Base-by-base conservation (phyloP, 1,140 invertebrate species). In the Zaprionus kolodkinae region DNA sequence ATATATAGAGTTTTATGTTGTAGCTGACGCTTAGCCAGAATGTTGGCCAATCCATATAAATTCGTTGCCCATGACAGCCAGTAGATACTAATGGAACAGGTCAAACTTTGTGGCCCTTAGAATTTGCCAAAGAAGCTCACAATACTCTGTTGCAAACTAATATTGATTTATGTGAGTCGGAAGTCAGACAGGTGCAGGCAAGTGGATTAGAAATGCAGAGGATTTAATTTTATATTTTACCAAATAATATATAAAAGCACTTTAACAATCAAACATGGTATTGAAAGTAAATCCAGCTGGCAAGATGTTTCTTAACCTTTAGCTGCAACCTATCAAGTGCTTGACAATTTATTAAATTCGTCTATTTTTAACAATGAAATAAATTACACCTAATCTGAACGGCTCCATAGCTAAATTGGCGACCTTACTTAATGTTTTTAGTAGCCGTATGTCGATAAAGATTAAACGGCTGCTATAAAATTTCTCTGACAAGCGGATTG, bases 381-480 rank as follows among this genome's bases (percentile, higher is more conserved):
- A 45, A 60, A 69, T 62, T 69, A 38, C 57, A 17, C 45, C 56
- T 52, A 54, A 55, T 63, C 72, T 62, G 33, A 45, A 45, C 40
- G 40, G 21, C 27, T 30, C 6, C 27, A 0, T 30, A 54, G 45
- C 35, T 36, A 71, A 71, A 72, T 67, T 45, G 40, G 17, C 48
- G 38, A 38, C 35, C 35, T 25, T 30, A 27, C 35, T 67, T 63
- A 27, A 69, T 61, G 43, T 57, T 54, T 65, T 38, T 21, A 43
- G 65, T 40, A 27, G 48, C 48, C 48, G 36, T 70, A 79, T 73
- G 77, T 88, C 80, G 80, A 79, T 87, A 84, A 87, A 87, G 84
- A 87, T 87, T 87, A 87, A 87, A 89, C 70, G 85, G 33, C 79
- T 67, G 81, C 84, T 84, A 81, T 87, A 75, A 87, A 88, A 89